Evolutionary conservation across 2,888 invertebrate genomes (phyloP).

Genomic region (Philereme vetulata): DNA sequence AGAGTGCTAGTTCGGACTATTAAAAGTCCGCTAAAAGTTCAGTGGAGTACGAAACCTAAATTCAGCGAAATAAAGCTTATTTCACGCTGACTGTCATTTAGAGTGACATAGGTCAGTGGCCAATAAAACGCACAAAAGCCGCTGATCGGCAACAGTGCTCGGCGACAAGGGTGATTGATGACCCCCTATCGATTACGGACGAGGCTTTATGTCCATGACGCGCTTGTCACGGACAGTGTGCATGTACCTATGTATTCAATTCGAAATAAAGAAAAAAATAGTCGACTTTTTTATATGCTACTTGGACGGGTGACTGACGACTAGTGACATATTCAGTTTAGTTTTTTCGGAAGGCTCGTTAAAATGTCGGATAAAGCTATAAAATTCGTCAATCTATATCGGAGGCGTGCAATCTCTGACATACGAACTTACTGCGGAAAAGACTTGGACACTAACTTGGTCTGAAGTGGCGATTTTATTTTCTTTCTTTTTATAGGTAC

Average conservation of each 20-base stretch:
- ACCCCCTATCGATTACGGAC: conserved; percentile 53
- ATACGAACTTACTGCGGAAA: no score
- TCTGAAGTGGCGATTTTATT: no score
- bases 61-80: background rate
- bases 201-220: conserved; percentile 32
- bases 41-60: background rate
- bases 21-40: no score
- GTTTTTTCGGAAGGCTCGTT: no score
- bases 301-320: no score
- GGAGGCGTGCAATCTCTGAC: no score
- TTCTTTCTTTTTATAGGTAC: no score
- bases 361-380: no score
- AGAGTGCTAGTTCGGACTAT: no score
- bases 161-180: conserved; percentile 64
- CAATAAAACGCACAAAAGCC: conserved; percentile 62
- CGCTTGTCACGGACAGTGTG: conserved; percentile 27
- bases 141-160: conserved; percentile 51
- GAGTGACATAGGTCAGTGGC: conserved; percentile 25
- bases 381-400: no score
- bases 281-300: background rate
- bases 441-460: no score
- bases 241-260: conserved; percentile 19
- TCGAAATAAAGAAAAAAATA: conserved; percentile 1
- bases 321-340: no score
- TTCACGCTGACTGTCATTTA: background rate